These are phyloP conservation scores for Troides aeacus DNA, from an alignment of 2,888 invertebrate species.

Conservation along the genomic window DNA sequence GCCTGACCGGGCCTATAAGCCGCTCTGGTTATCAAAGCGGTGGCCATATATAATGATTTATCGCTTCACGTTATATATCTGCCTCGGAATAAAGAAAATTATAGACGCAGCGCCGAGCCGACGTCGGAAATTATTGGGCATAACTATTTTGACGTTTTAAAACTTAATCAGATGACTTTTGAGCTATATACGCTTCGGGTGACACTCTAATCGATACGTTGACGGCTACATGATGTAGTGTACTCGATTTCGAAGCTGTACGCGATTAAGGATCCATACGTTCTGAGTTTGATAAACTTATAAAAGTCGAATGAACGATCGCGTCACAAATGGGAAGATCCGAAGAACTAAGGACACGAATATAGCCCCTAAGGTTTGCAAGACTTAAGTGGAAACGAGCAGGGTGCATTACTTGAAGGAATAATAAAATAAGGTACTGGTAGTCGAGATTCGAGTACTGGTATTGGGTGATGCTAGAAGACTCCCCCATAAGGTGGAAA, in stretches of 20 bases:
- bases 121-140: conserved; percentile 17
- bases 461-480: too few relatives aligned
- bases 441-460: too few relatives aligned
- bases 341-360: too few relatives aligned
- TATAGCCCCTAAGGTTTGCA: too few relatives aligned
- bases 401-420: too few relatives aligned
- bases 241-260: not conserved
- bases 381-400: too few relatives aligned
- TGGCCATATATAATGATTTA: conserved; percentile 31
- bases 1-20: conserved; percentile 28
- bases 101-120: conserved; percentile 20
- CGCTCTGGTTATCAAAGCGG: conserved; percentile 31
- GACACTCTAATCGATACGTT: conserved; percentile 6
- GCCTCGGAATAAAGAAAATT: conserved; percentile 27
- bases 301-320: too few relatives aligned
- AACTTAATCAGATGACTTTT: conserved; percentile 19
- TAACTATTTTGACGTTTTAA: conserved; percentile 23
- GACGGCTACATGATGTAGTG: not conserved
- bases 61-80: conserved; percentile 22
- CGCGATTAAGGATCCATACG: too few relatives aligned
- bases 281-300: too few relatives aligned
- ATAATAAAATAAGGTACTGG: too few relatives aligned
- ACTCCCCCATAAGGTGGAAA: too few relatives aligned
- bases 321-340: too few relatives aligned
- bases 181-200: conserved; percentile 8